phyloP scores from a whole-genome alignment of 2,797 vertebrate species.

The Spheniscus humboldti region DNA sequence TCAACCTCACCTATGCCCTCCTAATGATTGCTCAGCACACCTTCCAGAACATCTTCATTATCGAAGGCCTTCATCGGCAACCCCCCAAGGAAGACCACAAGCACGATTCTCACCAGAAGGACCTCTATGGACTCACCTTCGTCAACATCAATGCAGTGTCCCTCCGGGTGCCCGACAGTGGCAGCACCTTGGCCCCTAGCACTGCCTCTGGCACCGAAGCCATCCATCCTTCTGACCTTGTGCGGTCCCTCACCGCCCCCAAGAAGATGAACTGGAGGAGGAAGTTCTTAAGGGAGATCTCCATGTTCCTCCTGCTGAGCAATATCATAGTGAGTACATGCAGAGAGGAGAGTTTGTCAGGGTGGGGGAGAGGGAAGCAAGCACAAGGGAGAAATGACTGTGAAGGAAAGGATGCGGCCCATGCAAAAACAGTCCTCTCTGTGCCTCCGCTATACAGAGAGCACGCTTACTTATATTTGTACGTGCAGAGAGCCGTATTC shows the following conservation, averaged over 20 bases:
- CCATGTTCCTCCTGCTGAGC: conserved; percentile 84
- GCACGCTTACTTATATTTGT: background rate
- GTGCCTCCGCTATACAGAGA: background rate
- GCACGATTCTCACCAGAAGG: conserved; percentile 55
- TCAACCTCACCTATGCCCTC: conserved; percentile 83
- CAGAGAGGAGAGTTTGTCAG: background rate
- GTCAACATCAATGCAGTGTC: conserved; percentile 42
- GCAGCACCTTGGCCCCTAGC: background rate
- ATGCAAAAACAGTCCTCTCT: background rate
- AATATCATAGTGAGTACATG: conserved; percentile 86
- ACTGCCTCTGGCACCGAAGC: background rate
- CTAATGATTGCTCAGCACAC: conserved; percentile 87
- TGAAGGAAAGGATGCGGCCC: background rate
- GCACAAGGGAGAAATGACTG: background rate
- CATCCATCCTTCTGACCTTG: background rate
- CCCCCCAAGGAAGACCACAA: conserved; percentile 72
- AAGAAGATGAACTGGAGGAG: conserved; percentile 81
- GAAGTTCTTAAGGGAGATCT: conserved; percentile 86
- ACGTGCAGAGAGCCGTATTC: background rate
- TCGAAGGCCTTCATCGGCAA: conserved; percentile 90
- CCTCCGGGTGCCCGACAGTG: conserved; percentile 27
- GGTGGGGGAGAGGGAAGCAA: background rate
- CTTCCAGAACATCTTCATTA: conserved; percentile 92
- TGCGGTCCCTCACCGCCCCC: background rate
- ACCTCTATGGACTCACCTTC: conserved; percentile 68